Evolutionary conservation across 2,113 vertebrate genomes (phyloP), one percentile per base, ranked within the genome.

Genomic region (Andinoacara biseriatus): DNA sequence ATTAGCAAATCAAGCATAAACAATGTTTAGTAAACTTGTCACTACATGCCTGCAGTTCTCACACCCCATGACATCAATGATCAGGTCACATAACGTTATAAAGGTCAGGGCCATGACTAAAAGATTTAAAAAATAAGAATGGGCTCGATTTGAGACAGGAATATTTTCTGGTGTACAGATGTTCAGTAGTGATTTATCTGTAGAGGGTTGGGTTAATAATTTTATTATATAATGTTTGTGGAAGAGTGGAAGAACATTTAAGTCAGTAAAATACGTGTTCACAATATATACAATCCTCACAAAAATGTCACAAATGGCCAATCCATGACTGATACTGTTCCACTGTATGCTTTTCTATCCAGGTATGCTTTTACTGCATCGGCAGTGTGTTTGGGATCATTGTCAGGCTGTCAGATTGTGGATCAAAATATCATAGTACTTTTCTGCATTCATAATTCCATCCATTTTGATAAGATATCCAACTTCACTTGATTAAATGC

Each of bases 11-110:
- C 40, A 22, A 75, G 59, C 72, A 40, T 52, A 29, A 58, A 80
- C 8, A 26, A 62, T 75, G 85, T 89, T 83, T 26, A 29, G 43
- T 67, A 80, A 88, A 60, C 82, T 60, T 81, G 79, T 85, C 86
- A 87, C 80, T 86, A 59, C 86, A 86, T 87, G 82, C 83, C 83
- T 72, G 26, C 29, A 59, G 9, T 43, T 46, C 54, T 18, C 63
- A 4, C 29, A 13, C 18, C 40, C 26, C 20, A 22, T 59, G 76
- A 86, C 20, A 1, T 13, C 43, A 74, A 56, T 43, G 74, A 57
- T 69, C 67, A 63, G 80, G 59, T 57, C 62, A 24, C 1, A 38
- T 33, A 33, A 4, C 4, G 4, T 80, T 3, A 60, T 15, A 4
- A 57, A 38, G 31, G 58, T 67, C 58, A 59, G 24, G 52, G 43